phyloP scores from a whole-genome alignment of 2,797 vertebrate species.

The Rhodeus uyekii region DNA sequence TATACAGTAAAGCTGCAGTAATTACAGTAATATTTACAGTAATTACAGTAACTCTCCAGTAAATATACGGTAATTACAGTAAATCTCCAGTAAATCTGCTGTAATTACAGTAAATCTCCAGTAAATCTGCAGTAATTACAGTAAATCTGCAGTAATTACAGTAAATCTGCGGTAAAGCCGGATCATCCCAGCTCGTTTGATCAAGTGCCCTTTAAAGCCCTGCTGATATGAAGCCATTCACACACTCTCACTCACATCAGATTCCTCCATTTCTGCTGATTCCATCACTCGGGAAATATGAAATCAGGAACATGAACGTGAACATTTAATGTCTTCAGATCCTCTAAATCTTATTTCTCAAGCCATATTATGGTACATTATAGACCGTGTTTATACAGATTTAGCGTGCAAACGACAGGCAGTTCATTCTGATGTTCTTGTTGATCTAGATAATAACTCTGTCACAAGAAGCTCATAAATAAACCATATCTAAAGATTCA shows the following conservation, averaged over 20 bases:
- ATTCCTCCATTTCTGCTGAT: too few species aligned
- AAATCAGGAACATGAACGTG: constrained; percentile 47
- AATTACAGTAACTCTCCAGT: too few species aligned
- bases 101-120: too few species aligned
- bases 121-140: too few species aligned
- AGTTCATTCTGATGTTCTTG: constrained; percentile 44
- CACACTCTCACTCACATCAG: background rate
- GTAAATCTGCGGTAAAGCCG: background rate
- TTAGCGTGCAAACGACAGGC: background rate
- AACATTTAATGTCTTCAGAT: constrained; percentile 33
- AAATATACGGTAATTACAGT: too few species aligned
- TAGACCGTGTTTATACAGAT: constrained; percentile 48
- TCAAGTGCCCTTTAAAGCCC: constrained; percentile 59
- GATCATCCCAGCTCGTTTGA: constrained; percentile 24
- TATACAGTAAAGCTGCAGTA: too few species aligned
- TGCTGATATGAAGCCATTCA: constrained; percentile 51
- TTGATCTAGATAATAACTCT: constrained; percentile 52
- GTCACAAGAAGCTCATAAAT: constrained; percentile 53
- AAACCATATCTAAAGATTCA: constrained; percentile 50
- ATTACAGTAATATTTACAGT: too few species aligned
- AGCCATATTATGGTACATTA: constrained; percentile 53
- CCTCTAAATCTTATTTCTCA: constrained; percentile 44
- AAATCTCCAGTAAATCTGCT: too few species aligned
- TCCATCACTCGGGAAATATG: constrained; percentile 38
- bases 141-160: too few species aligned